Base-by-base conservation (phyloP, 35 echinoderm and acorn worm genomes). In the Chiridota heheva region DNA sequence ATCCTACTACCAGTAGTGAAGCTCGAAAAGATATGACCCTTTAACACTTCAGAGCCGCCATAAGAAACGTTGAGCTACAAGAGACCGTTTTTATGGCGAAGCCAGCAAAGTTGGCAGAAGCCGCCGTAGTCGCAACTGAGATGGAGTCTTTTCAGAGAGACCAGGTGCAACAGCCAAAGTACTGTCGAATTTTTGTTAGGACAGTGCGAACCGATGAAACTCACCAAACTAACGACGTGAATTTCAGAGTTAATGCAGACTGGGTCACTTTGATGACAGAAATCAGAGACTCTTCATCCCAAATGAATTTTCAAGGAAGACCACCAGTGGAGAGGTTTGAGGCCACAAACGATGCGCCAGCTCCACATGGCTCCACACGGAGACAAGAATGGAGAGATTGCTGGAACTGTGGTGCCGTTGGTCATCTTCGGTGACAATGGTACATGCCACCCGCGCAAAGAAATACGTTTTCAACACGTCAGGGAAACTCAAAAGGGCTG, bases 131-230 rank as follows among this genome's bases (percentile, higher is more conserved):
- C 8, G 66, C 66, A 18, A 47, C 71, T 5, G 42, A 75, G 36
- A 56, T 75, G 71, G 71, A 75, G 32, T 75, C 71, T 13, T 75
- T 75, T 75, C 71, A 75, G 27, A 47, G 42, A 36, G 63, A 26
- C 36, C 63, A 67, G 69, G 43, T 73, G 36, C 69, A 73, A 29
- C 69, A 73, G n/a, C n/a, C n/a, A n/a, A n/a, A n/a, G n/a, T n/a
- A n/a, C n/a, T n/a, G n/a, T n/a, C n/a, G n/a, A n/a, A n/a, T n/a
- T n/a, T n/a, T n/a, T n/a, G n/a, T n/a, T n/a, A n/a, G n/a, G n/a
- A n/a, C n/a, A n/a, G n/a, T n/a, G n/a, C n/a, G n/a, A n/a, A n/a
- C n/a, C n/a, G n/a, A n/a, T n/a, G n/a, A n/a, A n/a, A n/a, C 18
- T 7, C 67, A 71, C 12, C 67, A 70, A 15, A 38, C 63, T 5